phyloP scores from a whole-genome alignment of 1,140 invertebrate species.

The Polypedilum vanderplanki region DNA sequence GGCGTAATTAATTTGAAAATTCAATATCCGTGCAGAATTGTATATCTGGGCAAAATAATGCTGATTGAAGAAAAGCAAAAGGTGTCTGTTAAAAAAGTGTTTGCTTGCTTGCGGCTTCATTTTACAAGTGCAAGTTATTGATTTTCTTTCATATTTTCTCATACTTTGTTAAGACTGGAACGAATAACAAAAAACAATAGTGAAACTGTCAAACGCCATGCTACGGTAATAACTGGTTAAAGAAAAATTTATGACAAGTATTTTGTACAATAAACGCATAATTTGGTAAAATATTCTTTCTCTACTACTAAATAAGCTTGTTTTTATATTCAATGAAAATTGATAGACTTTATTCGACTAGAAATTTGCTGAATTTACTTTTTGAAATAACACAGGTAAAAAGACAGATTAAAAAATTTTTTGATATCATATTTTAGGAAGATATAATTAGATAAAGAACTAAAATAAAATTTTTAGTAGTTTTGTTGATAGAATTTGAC shows the following conservation, averaged over 20 bases:
- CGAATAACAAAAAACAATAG: neutral
- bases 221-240: neutral
- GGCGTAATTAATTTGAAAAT: slow-evolving; percentile 27
- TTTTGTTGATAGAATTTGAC: too few relatives aligned
- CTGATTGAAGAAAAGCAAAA: neutral
- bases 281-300: too few relatives aligned
- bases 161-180: too few relatives aligned
- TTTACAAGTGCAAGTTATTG: neutral
- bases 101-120: neutral
- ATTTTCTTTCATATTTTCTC: neutral
- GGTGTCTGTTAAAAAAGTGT: neutral
- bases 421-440: too few relatives aligned
- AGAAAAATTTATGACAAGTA: neutral
- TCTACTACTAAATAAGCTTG: too few relatives aligned
- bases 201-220: slow-evolving; percentile 3
- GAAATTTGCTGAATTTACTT: too few relatives aligned
- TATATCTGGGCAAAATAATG: neutral
- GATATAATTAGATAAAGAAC: too few relatives aligned
- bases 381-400: too few relatives aligned
- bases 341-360: too few relatives aligned
- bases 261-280: neutral
- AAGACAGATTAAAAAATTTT: too few relatives aligned
- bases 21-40: slow-evolving; percentile 21
- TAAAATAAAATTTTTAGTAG: too few relatives aligned
- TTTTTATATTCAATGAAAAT: too few relatives aligned